Base-by-base conservation (phyloP, 2,888 invertebrate species). In the Platycnemis pennipes region DNA sequence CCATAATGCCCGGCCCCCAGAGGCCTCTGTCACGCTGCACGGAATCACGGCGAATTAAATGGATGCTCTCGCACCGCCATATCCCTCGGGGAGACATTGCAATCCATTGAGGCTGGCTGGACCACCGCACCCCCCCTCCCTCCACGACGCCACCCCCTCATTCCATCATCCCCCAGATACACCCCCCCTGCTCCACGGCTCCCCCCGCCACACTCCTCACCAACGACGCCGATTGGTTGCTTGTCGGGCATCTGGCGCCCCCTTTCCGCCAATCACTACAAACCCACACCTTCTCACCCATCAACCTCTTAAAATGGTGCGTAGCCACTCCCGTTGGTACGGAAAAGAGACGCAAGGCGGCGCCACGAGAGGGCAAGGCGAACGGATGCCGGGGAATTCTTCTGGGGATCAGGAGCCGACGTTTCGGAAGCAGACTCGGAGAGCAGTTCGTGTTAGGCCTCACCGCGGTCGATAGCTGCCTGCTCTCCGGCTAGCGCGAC, bases 51-150 rank as follows among this genome's bases (percentile, higher is more conserved):
- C n/a, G n/a, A n/a, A n/a, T n/a, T n/a, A n/a, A n/a, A n/a, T n/a
- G n/a, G n/a, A n/a, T n/a, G n/a, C n/a, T n/a, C n/a, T n/a, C n/a
- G n/a, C n/a, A n/a, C n/a, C n/a, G n/a, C n/a, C n/a, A n/a, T 69
- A 91, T 91, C 91, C 91, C 69, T 63, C 45, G 91, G 91, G 91
- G 91, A 91, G 91, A 91, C 91, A 91, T 91, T 91, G 91, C 91
- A 91, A 91, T 91, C 91, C 69, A 91, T 91, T 91, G 91, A 91
- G 91, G 91, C 91, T 89, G 89, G 89, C n/a, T 56, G 89, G 63
- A 56, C 89, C 89, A 56, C 63, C 89, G 56, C 88, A 13, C 22
- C 31, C 26, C 42, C 89, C 56, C 42, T 42, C 37, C 5, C 53
- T 63, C 44, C 26, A n/a, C 11, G 13, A 22, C 42, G 4, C 86